These are phyloP conservation scores for Planiliza haematocheilus DNA, from an alignment of 2,113 vertebrate species.

Conservation along the genomic window DNA sequence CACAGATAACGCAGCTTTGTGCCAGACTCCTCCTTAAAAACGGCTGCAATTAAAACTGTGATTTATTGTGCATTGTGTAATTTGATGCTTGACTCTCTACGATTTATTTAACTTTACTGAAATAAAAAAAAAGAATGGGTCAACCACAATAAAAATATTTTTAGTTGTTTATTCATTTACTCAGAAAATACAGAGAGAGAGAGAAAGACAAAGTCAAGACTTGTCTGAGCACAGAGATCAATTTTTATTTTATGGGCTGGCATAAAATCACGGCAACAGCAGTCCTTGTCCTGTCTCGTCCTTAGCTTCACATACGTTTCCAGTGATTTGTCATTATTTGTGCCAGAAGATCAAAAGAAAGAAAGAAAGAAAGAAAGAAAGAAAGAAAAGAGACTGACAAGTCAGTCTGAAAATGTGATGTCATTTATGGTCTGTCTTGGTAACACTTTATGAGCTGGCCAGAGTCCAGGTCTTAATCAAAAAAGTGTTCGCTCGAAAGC, in stretches of 20 bases:
- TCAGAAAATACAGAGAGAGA: too few relatives aligned
- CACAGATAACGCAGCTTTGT: too few relatives aligned
- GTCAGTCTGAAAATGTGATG: constrained; percentile 57
- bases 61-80: not conserved
- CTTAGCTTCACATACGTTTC: constrained; percentile 1
- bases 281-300: constrained; percentile 1
- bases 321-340: constrained; percentile 23
- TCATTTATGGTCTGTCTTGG: constrained; percentile 58
- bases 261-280: not conserved
- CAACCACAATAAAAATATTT: not conserved
- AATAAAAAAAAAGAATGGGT: too few relatives aligned
- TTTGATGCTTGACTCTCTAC: too few relatives aligned
- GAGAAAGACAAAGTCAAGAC: not conserved
- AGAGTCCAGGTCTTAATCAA: constrained; percentile 43
- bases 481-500: constrained; percentile 43
- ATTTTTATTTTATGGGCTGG: not conserved
- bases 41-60: too few relatives aligned
- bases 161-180: not conserved
- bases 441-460: constrained; percentile 58
- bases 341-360: constrained; percentile 6
- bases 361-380: constrained; percentile 22
- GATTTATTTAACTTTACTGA: too few relatives aligned
- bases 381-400: constrained; percentile 34
- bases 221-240: not conserved
- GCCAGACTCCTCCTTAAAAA: too few relatives aligned